These are phyloP conservation scores for Megaceryle torquata DNA, from an alignment of 2,113 vertebrate species.

Conservation along the genomic window DNA sequence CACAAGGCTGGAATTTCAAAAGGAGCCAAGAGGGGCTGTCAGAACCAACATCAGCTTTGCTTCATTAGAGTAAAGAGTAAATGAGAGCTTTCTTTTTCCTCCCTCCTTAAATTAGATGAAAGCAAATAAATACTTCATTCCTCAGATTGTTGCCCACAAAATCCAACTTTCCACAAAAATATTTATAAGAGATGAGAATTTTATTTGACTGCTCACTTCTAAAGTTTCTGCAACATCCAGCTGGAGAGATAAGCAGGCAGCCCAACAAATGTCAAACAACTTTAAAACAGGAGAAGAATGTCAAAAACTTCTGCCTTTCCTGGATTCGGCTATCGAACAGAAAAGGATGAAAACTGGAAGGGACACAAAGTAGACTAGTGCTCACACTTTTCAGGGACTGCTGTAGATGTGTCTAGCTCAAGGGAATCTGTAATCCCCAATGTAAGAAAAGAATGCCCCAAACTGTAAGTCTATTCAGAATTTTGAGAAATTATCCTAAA, in stretches of 20 bases:
- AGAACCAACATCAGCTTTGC: conserved; percentile 44
- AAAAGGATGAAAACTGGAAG: neutral
- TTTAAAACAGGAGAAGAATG: conserved; percentile 38
- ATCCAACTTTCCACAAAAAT: conserved; percentile 41
- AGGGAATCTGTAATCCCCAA: neutral
- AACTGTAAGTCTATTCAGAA: neutral
- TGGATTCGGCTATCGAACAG: neutral
- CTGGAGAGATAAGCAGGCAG: conserved; percentile 44
- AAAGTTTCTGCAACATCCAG: conserved; percentile 56
- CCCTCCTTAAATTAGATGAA: conserved; percentile 21
- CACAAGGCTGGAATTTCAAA: conserved; percentile 46
- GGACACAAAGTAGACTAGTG: neutral
- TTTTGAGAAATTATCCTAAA: neutral
- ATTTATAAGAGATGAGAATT: conserved; percentile 58
- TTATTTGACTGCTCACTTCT: conserved; percentile 56
- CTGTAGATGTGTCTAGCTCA: neutral
- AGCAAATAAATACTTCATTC: conserved; percentile 46
- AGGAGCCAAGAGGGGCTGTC: conserved; percentile 1
- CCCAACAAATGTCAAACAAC: conserved; percentile 49
- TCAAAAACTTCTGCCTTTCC: conserved; percentile 30
- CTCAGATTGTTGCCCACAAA: conserved; percentile 13
- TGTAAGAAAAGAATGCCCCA: neutral
- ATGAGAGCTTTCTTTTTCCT: conserved; percentile 42
- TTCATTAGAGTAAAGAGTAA: conserved; percentile 42
- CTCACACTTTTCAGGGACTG: neutral